phyloP scores from a whole-genome alignment of 2,888 invertebrate species.

The Drosophila rellima region DNA sequence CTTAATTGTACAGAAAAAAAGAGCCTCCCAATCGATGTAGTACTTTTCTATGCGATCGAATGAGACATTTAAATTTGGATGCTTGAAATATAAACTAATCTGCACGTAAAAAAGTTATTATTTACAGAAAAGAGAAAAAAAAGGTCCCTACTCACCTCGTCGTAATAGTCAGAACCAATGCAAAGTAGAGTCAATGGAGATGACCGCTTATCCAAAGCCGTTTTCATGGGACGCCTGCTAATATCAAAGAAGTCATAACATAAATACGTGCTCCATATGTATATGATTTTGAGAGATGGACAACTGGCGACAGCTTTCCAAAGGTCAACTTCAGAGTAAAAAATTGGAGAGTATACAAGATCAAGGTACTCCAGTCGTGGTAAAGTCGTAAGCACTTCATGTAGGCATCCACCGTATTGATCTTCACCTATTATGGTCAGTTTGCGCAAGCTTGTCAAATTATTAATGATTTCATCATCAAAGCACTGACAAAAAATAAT shows the following conservation, averaged over 20 bases:
- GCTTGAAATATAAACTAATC: constrained; percentile 19
- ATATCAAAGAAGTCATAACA: neutral
- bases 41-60: constrained; percentile 2
- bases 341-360: neutral
- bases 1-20: neutral
- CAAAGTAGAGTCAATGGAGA: neutral
- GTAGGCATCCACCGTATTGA: neutral
- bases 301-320: neutral
- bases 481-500: constrained; percentile 12
- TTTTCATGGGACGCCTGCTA: neutral
- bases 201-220: neutral
- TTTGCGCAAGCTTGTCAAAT: constrained; percentile 1
- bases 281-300: neutral
- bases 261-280: neutral
- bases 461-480: constrained; percentile 3
- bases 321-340: neutral
- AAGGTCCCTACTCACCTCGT: constrained; percentile 11
- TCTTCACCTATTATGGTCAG: constrained; percentile 23
- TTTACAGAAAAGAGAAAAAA: neutral
- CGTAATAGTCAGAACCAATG: neutral
- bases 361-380: neutral
- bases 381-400: neutral
- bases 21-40: neutral
- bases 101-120: constrained; percentile 3
- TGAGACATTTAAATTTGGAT: constrained; percentile 10